Conservation (phyloP, 2,888 invertebrate species). For the Drosophila macrothrix region DNA sequence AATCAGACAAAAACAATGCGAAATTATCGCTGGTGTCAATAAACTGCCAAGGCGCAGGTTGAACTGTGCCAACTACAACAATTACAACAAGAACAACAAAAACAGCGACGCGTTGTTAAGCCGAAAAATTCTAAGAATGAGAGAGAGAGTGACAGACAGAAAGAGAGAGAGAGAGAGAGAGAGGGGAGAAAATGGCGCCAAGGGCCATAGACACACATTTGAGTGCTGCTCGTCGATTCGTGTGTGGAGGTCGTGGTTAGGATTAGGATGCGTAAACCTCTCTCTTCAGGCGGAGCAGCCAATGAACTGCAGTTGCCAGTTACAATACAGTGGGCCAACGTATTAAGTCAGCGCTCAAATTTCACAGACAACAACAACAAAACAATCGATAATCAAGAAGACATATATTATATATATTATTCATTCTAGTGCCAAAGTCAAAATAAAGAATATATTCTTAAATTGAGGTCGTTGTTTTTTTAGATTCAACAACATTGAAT, state of each 20-base stretch:
- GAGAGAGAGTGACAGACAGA: not conserved
- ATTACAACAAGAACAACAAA: conserved; percentile 3
- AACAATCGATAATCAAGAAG: not conserved
- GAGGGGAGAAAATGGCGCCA: conserved; percentile 3
- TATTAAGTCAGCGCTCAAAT: not conserved
- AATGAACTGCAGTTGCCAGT: conserved; percentile 60
- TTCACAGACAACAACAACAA: not conserved
- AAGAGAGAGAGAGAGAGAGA: not conserved
- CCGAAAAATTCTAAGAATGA: not conserved
- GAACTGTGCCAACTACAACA: conserved; percentile 42
- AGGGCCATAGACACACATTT: conserved; percentile 54
- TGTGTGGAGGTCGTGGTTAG: conserved; percentile 32
- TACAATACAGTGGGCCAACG: conserved; percentile 36
- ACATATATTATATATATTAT: not conserved
- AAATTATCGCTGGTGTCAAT: conserved; percentile 71
- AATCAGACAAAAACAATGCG: conserved; percentile 16
- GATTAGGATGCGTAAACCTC: conserved; percentile 34
- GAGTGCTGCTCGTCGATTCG: conserved; percentile 15
- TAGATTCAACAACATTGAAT: not conserved
- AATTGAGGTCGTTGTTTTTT: not conserved
- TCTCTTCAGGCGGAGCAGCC: conserved; percentile 29
- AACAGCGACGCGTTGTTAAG: conserved; percentile 16
- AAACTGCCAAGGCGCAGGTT: conserved; percentile 55
- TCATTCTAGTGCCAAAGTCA: not conserved
- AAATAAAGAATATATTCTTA: not conserved